Evolutionary conservation across 2,113 vertebrate species (phyloP).

Genomic region (Melozone crissalis): DNA sequence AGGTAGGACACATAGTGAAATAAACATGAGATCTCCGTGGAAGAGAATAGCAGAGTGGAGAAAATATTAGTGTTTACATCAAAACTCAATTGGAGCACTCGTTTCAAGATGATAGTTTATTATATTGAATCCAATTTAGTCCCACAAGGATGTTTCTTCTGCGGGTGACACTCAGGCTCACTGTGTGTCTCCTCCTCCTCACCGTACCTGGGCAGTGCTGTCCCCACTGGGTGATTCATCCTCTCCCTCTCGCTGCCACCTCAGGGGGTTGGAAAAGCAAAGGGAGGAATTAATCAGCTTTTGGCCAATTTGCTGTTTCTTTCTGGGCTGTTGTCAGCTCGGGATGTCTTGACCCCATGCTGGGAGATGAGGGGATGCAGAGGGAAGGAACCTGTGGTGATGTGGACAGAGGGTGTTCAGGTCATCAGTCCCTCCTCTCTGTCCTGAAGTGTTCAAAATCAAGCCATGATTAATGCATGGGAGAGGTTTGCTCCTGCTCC

Average conservation of each 20-base stretch:
- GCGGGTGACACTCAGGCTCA: neutral
- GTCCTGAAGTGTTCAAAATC: neutral
- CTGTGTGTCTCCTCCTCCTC: neutral
- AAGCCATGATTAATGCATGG: neutral
- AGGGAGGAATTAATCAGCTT: neutral
- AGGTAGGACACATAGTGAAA: constrained; percentile 78
- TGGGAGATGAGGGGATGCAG: neutral
- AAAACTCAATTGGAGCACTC: constrained; percentile 78
- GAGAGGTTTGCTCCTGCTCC: neutral
- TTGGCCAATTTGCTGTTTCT: neutral
- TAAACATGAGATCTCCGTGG: constrained; percentile 76
- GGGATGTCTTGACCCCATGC: neutral
- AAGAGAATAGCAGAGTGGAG: constrained; percentile 70
- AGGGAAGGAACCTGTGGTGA: neutral
- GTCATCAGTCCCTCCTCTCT: neutral
- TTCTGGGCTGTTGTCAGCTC: neutral
- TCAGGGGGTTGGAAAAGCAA: neutral
- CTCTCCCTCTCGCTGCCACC: neutral
- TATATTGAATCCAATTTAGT: constrained; percentile 70
- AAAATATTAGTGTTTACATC: constrained; percentile 81
- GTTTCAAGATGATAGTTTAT: constrained; percentile 76
- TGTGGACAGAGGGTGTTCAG: neutral
- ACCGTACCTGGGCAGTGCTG: neutral
- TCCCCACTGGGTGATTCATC: neutral
- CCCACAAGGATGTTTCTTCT: constrained; percentile 47